Evolutionary conservation across 2,888 invertebrate species (phyloP).

Genomic region (Parascotia fuliginaria): DNA sequence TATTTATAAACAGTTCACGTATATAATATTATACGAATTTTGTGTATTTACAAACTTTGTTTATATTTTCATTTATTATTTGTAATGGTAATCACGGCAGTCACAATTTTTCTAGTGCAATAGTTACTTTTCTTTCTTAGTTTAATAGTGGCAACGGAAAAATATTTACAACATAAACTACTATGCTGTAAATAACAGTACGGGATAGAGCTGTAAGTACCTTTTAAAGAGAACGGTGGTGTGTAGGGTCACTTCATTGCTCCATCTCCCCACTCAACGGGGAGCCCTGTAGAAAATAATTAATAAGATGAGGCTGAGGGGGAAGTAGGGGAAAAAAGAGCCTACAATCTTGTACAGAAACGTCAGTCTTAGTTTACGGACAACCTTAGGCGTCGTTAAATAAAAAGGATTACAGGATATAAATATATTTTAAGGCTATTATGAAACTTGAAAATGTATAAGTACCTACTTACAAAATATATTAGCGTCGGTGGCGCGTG

Average conservation of each 20-base stretch:
- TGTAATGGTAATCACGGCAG: too few species aligned
- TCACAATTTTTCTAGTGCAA: too few species aligned
- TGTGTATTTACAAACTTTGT: too few species aligned
- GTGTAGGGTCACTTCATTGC: slow-evolving; percentile 28
- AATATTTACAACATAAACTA: background rate
- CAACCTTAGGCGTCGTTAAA: slow-evolving; percentile 10
- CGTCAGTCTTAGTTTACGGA: slow-evolving; percentile 22
- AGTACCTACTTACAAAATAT: background rate
- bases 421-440: background rate
- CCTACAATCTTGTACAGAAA: slow-evolving; percentile 22
- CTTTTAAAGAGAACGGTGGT: slow-evolving; percentile 24
- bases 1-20: too few species aligned
- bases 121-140: too few species aligned
- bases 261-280: slow-evolving; percentile 21
- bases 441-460: background rate
- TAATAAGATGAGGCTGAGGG: slow-evolving; percentile 33
- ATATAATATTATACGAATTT: too few species aligned
- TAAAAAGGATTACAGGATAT: slow-evolving; percentile 4
- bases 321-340: slow-evolving; percentile 20
- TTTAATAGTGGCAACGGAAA: background rate
- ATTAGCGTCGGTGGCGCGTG: too few species aligned
- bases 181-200: too few species aligned
- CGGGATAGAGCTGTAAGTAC: slow-evolving; percentile 4
- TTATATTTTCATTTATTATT: too few species aligned
- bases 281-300: slow-evolving; percentile 35